Conservation (phyloP, 2,797 vertebrate species). For the Lophura swinhoii region DNA sequence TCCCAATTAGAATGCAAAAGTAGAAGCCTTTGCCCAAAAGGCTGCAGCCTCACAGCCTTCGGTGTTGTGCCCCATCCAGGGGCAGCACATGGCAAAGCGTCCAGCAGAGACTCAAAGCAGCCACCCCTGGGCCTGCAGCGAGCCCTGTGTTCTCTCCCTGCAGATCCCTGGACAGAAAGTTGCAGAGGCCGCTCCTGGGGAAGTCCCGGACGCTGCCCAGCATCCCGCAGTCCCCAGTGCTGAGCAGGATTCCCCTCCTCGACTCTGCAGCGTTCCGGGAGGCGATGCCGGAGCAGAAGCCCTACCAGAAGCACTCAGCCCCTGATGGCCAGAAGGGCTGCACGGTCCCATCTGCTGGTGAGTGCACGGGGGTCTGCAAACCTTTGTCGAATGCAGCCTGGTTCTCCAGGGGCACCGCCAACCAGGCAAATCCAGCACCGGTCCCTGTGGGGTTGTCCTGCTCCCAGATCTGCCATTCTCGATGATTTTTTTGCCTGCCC, state of each 20-base stretch:
- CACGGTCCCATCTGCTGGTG: conserved; percentile 89
- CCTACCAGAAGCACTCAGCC: conserved; percentile 57
- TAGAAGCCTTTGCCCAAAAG: not conserved
- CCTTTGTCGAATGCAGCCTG: not conserved
- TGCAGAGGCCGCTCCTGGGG: conserved; percentile 88
- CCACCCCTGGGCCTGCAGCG: not conserved
- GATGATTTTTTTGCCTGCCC: rapidly evolving
- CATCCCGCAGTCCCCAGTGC: conserved; percentile 91
- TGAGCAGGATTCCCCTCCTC: conserved; percentile 82
- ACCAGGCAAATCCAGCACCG: too few species aligned
- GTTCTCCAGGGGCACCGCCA: not conserved
- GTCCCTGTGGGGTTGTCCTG: rapidly evolving
- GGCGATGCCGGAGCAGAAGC: conserved; percentile 68
- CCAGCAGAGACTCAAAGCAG: not conserved
- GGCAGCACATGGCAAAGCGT: rapidly evolving
- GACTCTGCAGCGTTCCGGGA: conserved; percentile 20
- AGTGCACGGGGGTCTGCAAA: not conserved
- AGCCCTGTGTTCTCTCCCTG: not conserved
- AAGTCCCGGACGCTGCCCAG: conserved; percentile 92
- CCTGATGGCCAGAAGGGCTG: conserved; percentile 80
- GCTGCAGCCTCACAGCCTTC: not conserved
- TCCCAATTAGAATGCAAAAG: not conserved
- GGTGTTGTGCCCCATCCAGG: not conserved
- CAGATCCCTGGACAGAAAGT: conserved; percentile 90
- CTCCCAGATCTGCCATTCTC: not conserved